phyloP scores from a whole-genome alignment of 1,140 invertebrate genomes.

The Chymomyza costata region DNA sequence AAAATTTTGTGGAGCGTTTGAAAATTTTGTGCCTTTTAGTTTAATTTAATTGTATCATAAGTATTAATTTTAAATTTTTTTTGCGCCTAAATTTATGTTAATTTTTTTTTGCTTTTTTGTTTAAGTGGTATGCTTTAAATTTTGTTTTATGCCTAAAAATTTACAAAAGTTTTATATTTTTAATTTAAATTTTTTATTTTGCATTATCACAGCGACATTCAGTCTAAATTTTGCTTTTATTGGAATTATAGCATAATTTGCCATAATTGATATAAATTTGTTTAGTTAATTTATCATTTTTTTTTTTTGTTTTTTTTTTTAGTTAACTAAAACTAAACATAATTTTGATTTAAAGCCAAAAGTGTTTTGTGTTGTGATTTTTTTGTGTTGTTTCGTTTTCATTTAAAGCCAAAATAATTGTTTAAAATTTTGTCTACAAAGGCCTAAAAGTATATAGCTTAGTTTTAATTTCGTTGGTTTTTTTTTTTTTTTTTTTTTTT shows the following conservation, averaged over 20 bases:
- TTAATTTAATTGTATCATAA: constrained; percentile 23
- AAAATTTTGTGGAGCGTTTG: constrained; percentile 30
- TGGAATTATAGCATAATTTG: constrained; percentile 74
- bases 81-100: constrained; percentile 65
- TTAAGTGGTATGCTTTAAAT: constrained; percentile 57
- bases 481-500: constrained; percentile 14
- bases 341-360: constrained; percentile 74
- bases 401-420: constrained; percentile 58
- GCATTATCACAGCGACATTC: constrained; percentile 75
- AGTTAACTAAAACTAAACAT: constrained; percentile 64
- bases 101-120: constrained; percentile 31
- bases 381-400: constrained; percentile 27
- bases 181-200: constrained; percentile 53
- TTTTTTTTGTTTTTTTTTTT: constrained; percentile 33
- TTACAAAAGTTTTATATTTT: constrained; percentile 72
- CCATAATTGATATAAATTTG: constrained; percentile 64
- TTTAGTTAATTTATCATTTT: no score
- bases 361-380: constrained; percentile 42
- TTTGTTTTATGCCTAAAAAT: constrained; percentile 69
- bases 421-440: constrained; percentile 70
- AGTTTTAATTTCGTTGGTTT: constrained; percentile 40
- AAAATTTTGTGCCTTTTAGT: constrained; percentile 36
- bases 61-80: constrained; percentile 52
- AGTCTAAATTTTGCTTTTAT: constrained; percentile 75
- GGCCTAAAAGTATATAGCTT: constrained; percentile 64